phyloP scores from a whole-genome alignment of 2,113 vertebrate genomes.

The Pelodiscus sinensis region DNA sequence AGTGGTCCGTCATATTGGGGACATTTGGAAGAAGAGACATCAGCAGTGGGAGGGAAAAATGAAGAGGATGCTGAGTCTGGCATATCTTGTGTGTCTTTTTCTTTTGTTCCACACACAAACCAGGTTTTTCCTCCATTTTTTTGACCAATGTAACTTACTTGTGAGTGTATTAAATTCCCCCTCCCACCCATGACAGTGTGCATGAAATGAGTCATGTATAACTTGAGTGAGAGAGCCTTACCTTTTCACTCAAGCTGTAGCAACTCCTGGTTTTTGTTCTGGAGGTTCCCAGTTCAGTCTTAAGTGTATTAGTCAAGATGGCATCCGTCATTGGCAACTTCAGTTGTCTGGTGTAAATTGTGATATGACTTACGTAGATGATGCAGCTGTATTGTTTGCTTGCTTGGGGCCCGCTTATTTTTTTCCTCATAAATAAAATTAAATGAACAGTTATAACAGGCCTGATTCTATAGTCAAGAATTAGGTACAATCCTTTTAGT shows the following conservation, averaged over 20 bases:
- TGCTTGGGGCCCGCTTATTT: neutral
- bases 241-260: neutral
- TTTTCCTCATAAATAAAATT: neutral
- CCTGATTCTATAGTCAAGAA: neutral
- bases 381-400: neutral
- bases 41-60: neutral
- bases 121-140: neutral
- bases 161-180: neutral
- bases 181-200: too few species aligned
- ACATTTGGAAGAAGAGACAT: neutral
- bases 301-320: rapidly evolving
- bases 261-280: neutral
- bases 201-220: neutral
- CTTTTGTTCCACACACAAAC: neutral
- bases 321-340: rapidly evolving
- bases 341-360: rapidly evolving
- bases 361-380: neutral
- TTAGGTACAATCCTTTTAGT: neutral
- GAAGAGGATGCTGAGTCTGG: neutral
- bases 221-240: neutral
- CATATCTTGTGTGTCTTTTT: neutral
- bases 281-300: neutral
- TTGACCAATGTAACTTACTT: neutral
- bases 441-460: neutral
- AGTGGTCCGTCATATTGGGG: rapidly evolving